Percentiles rank a stretch among this genome's conserved stretches.
Conservation (phyloP, 2,113 vertebrate species). For the Pholis gunnellus region DNA sequence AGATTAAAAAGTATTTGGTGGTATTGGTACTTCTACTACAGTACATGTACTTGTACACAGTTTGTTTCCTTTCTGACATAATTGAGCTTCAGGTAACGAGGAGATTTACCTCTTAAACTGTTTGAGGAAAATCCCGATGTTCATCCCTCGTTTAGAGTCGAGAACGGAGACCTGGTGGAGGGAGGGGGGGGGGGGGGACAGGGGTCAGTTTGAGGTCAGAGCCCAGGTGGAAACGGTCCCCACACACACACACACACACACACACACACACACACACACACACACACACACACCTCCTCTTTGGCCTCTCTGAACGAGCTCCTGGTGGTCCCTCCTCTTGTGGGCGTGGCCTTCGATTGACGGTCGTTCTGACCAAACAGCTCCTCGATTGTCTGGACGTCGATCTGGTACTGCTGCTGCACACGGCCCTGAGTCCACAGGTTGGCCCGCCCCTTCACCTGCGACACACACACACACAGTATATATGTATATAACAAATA, state of each 20-base stretch:
- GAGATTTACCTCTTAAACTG: conserved; percentile 92
- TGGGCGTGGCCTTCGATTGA: conserved; percentile 24
- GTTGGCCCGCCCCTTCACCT: conserved; percentile 89
- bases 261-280: conserved; percentile 11
- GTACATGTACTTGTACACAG: no score
- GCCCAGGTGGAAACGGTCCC: conserved; percentile 26
- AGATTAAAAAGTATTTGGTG: no score
- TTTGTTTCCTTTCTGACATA: no score
- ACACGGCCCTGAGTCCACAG: conserved; percentile 90
- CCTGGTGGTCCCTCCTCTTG: conserved; percentile 61
- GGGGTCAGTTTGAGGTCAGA: not conserved
- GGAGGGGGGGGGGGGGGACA: not conserved
- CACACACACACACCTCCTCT: conserved; percentile 82
- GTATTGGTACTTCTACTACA: no score
- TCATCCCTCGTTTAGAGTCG: conserved; percentile 94
- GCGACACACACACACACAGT: conserved; percentile 2
- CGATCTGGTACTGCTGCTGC: conserved; percentile 88
- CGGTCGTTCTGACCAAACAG: conserved; percentile 90
- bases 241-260: conserved; percentile 14
- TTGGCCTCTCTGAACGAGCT: conserved; percentile 86
- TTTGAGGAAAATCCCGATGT: conserved; percentile 95
- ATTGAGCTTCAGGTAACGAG: no score
- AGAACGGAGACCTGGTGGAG: conserved; percentile 87
- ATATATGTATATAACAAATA: not conserved
- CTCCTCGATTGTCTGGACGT: conserved; percentile 90